Base-by-base conservation (phyloP, 2,113 vertebrate genomes). In the Mastomys coucha region DNA sequence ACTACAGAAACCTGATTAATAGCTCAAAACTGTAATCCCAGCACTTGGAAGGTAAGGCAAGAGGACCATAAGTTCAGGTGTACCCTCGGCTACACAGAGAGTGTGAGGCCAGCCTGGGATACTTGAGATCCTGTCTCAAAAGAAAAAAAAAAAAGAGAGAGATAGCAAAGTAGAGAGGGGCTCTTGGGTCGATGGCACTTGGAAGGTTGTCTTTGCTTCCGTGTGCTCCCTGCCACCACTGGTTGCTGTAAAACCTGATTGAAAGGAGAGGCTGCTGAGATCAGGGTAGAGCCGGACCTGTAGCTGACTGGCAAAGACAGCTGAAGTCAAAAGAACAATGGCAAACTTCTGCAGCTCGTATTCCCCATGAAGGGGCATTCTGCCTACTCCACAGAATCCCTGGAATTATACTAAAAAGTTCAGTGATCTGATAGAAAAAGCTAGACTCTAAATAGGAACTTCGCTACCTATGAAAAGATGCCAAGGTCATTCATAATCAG, bases 371-470 rank as follows among this genome's bases (percentile, higher is more conserved):
- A 81, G 82, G 60, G 20, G 82, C 45, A 60, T 56, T 89, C 84
- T 77, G 58, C 53, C n/a, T 67, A 36, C 53, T 33, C 69, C 7
- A 19, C 10, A 73, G 76, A 93, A 53, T 42, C 51, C 84, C 58
- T 75, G 76, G 88, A 93, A 88, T 80, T 45, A 80, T 63, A 63
- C 76, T 67, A 53, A 91, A 96, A 69, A 93, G 39, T 49, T 49
- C 65, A 93, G 76, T 56, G 67, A 80, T n/a, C 5, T 65, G 49
- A 53, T 13, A 88, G 82, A 70, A 93, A 92, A 70, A 65, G 39
- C 60, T 65, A 65, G 49, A 76, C 24, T 91, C 58, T 63, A 88
- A 86, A 82, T 67, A 94, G 72, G 90, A 82, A 60, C 56, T 77
- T 70, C 81, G 24, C 65, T n/a, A 26, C 36, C 22, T 22, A 17